Evolutionary conservation across 53 echinoderm and acorn worm species (phyloP), one percentile per base, ranked within the genome.

Genomic region (Mesocentrotus franciscanus): DNA sequence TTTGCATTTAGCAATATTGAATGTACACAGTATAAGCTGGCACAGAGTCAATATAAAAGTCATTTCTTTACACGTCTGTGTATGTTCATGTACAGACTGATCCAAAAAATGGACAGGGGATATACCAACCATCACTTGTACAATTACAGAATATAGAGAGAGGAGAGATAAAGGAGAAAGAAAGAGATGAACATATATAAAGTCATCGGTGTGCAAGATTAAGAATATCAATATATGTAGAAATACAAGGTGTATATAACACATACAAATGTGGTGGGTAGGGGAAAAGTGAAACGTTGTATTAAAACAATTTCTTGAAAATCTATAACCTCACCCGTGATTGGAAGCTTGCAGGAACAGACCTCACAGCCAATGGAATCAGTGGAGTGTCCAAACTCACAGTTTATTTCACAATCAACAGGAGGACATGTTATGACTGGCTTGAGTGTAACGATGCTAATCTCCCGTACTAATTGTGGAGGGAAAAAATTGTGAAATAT

Each of bases 311-410:
- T 6, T 22, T 22, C 68, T 68, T 49, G 49, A 49, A 68, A 4
- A 68, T 26, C 24, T 32, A 30, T 61, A 58, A 60, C 60, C 85
- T 84, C 18, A 83, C 94, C 94, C 62, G 94, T 94, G 39, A 94
- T 94, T 94, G 94, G 94, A 55, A 11, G 94, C 24, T 83, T 83
- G 26, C 94, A 94, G 36, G 24, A 11, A 33, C 96, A 96, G 39
- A 90, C 57, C 57, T 94, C 94, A 94, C 96, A 96, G 56, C 96
- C 96, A 35, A 90, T 74, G 56, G 61, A 32, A 61, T 96, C 96
- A 60, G 94, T 96, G 55, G 96, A 94, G 59, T 76, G 78, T 60
- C 96, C 96, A 76, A 75, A 68, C 39, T 89, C 75, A 90, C 96
- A 96, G 30, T 33, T 90, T n/a, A 94, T 94, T 3, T 60, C 74